These are phyloP conservation scores for Thomomys bottae DNA, from an alignment of 2,113 vertebrate genomes.

Conservation along the genomic window DNA sequence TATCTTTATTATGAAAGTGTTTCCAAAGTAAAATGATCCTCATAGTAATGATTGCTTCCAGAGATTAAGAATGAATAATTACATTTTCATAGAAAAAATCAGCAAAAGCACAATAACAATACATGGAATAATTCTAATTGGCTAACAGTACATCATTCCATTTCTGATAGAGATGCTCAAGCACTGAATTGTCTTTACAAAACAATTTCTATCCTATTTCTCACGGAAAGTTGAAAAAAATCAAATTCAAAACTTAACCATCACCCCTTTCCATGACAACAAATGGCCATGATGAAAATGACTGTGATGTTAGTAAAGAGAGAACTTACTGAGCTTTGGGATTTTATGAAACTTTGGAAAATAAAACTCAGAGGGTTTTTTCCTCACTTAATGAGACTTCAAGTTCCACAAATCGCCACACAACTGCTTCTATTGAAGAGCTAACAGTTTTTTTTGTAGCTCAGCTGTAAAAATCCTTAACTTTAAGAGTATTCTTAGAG, in stretches of 20 bases:
- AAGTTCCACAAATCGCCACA: slow-evolving; percentile 17
- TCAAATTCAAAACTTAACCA: slow-evolving; percentile 44
- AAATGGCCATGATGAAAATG: slow-evolving; percentile 6
- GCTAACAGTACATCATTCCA: slow-evolving; percentile 77
- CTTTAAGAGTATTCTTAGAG: slow-evolving; percentile 61
- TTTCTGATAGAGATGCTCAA: slow-evolving; percentile 84
- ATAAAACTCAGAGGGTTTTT: neutral
- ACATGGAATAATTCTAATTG: slow-evolving; percentile 81
- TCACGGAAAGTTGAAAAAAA: slow-evolving; percentile 64
- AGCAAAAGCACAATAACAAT: slow-evolving; percentile 80
- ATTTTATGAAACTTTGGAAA: slow-evolving; percentile 12
- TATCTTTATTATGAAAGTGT: slow-evolving; percentile 90
- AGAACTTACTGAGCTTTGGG: neutral
- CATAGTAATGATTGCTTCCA: slow-evolving; percentile 84
- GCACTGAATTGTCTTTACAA: slow-evolving; percentile 80
- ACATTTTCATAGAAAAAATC: slow-evolving; percentile 81
- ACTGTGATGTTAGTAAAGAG: slow-evolving; percentile 12
- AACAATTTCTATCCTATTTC: slow-evolving; percentile 76
- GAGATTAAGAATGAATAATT: slow-evolving; percentile 82
- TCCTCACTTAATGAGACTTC: neutral
- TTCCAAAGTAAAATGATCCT: slow-evolving; percentile 86
- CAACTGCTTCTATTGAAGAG: slow-evolving; percentile 53
- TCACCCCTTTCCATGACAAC: slow-evolving; percentile 16
- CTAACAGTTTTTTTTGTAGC: slow-evolving; percentile 76
- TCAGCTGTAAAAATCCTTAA: slow-evolving; percentile 71